A percentile compares a stretch with the other conserved stretches of the same genome.
These are phyloP conservation scores for Ditylenchus weischeri DNA, from an alignment of 2,888 invertebrate species.

Conservation along the genomic window DNA sequence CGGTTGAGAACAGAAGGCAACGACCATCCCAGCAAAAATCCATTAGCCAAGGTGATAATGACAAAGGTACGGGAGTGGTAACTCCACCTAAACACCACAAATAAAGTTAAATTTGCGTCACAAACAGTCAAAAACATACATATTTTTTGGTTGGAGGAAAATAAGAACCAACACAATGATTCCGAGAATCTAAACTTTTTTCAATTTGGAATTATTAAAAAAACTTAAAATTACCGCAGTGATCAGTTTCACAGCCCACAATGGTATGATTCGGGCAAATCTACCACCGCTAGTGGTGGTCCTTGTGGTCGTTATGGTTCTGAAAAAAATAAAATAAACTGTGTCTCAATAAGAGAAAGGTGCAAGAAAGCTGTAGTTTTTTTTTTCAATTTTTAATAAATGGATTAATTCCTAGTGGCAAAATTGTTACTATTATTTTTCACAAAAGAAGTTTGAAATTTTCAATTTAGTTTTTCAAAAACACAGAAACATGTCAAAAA, in stretches of 20 bases:
- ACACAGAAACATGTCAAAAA: no score
- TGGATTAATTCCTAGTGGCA: no score
- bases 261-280: slow-evolving; percentile 27
- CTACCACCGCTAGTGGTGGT: slow-evolving; percentile 4
- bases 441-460: no score
- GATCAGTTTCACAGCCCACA: slow-evolving; percentile 38
- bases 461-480: no score
- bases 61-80: slow-evolving; percentile 32
- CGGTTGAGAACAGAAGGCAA: slow-evolving; percentile 38
- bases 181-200: slow-evolving; percentile 28
- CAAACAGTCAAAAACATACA: slow-evolving; percentile 5
- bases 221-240: slow-evolving; percentile 25
- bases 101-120: no score
- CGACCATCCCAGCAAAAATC: slow-evolving; percentile 39
- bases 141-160: slow-evolving; percentile 26
- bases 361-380: no score
- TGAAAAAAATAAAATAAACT: no score
- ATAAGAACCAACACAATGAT: slow-evolving; percentile 31
- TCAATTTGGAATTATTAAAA: no score
- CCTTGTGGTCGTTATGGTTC: not conserved
- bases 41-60: slow-evolving; percentile 31
- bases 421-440: no score
- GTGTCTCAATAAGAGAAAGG: no score
- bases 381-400: no score
- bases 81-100: slow-evolving; percentile 24